Conservation (phyloP, 2,113 vertebrate species). For the Tichodroma muraria region DNA sequence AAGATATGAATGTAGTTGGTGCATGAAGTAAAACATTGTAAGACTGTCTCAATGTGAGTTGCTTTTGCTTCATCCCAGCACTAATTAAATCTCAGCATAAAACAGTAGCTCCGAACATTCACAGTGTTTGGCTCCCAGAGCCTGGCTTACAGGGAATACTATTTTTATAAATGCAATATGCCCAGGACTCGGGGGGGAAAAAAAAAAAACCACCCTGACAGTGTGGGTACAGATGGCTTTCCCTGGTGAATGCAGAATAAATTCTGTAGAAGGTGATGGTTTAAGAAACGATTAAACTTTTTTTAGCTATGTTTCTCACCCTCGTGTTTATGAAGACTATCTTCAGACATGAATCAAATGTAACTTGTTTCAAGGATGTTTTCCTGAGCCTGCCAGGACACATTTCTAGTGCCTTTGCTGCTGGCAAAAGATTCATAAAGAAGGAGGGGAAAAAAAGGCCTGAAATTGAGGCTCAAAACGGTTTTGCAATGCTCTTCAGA, state of each 20-base stretch:
- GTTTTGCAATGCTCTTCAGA: neutral
- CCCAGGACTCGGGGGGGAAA: neutral
- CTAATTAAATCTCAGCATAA: constrained; percentile 45
- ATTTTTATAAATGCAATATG: constrained; percentile 59
- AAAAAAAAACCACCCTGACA: neutral
- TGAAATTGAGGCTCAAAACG: neutral
- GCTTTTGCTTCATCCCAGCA: neutral
- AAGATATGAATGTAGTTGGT: neutral
- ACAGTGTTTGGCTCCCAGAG: constrained; percentile 39
- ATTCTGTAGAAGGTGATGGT: constrained; percentile 53
- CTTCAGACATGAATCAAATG: constrained; percentile 56
- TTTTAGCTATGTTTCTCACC: constrained; percentile 52
- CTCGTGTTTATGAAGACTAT: constrained; percentile 40
- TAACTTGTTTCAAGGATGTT: constrained; percentile 47
- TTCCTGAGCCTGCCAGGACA: constrained; percentile 37
- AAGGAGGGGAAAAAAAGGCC: neutral
- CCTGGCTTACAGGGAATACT: constrained; percentile 45
- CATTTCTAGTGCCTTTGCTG: constrained; percentile 22
- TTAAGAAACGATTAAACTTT: constrained; percentile 52
- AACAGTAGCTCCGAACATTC: constrained; percentile 29
- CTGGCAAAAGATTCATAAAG: neutral
- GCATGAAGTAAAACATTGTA: neutral
- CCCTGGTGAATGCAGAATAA: constrained; percentile 48
- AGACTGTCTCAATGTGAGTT: neutral
- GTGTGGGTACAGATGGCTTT: constrained; percentile 64